These are phyloP conservation scores for Synergus japonicus DNA, from an alignment of 2,888 invertebrate species.

Conservation along the genomic window DNA sequence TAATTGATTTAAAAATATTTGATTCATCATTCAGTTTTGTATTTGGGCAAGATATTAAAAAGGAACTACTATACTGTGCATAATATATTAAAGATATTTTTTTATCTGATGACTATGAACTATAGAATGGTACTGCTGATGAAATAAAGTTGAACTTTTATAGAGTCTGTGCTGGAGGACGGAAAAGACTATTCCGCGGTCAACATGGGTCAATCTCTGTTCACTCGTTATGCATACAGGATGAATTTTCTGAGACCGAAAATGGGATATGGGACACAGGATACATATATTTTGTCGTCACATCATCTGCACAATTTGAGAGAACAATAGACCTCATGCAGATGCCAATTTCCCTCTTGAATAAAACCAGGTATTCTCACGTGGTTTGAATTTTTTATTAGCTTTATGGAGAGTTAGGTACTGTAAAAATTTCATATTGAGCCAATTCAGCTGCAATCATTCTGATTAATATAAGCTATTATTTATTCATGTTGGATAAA, in stretches of 20 bases:
- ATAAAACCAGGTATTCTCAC: conserved; percentile 20
- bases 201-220: conserved; percentile 31
- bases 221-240: conserved; percentile 23
- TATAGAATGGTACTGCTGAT: background rate
- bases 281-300: conserved; percentile 18
- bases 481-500: background rate
- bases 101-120: background rate
- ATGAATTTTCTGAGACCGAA: conserved; percentile 28
- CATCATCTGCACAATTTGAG: conserved; percentile 2
- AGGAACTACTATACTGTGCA: background rate
- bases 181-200: conserved; percentile 30
- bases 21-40: background rate
- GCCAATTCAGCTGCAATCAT: background rate
- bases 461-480: background rate
- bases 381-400: conserved; percentile 20
- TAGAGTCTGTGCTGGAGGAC: background rate
- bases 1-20: background rate
- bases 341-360: conserved; percentile 6
- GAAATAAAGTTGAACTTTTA: background rate
- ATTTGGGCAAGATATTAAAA: background rate
- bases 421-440: background rate
- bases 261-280: conserved; percentile 25
- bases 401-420: background rate
- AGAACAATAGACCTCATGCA: conserved; percentile 8
- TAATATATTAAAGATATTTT: background rate